Evolutionary conservation across 2,888 invertebrate genomes (phyloP), one percentile per base, ranked within the genome.

Genomic region (Oegoconia quadripuncta): DNA sequence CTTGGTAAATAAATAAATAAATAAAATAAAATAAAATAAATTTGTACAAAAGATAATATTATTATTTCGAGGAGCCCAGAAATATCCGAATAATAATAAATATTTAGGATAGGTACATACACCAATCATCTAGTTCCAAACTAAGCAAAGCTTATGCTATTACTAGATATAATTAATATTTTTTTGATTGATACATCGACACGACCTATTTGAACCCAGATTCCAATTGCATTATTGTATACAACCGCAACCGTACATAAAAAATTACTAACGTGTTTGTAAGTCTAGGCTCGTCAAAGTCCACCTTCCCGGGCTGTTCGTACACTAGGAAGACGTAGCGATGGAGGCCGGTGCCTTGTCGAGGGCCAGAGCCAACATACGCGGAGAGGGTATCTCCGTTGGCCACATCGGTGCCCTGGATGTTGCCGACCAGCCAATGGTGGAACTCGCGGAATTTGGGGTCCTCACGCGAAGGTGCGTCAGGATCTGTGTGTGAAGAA

Each of bases 351-450:
- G 91, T 90, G 16, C 73, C 91, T 59, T 90, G 69, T 18, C 94
- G 93, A 6, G 95, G 95, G 12, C 93, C 93, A 8, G 95, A 90
- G 3, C 95, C 94, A 31, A 92, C 63, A 64, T 94, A 96, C 5
- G 88, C 90, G 0, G 92, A 88, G 0, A 95, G 72, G 1, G 83
- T 82, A 29, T 93, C 92, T 3, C 96, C 96, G 15, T 88, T 81
- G 0, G 65, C 50, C 2, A 95, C 59, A 48, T 93, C 82, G 4
- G 34, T 12, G 1, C 42, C 50, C 2, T 42, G 51, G 8, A 50
- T 46, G 41, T 73, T 81, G 7, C 92, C 93, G 3, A 58, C 45
- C 3, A 51, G 32, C 50, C 55, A 54, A 33, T 55, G 53, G 1
- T 41, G 39, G 4, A 42, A 15, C 12, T 44, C 15, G 11, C 38